These are phyloP conservation scores for Motacilla alba DNA, from an alignment of 2,113 vertebrate genomes.

Conservation along the genomic window DNA sequence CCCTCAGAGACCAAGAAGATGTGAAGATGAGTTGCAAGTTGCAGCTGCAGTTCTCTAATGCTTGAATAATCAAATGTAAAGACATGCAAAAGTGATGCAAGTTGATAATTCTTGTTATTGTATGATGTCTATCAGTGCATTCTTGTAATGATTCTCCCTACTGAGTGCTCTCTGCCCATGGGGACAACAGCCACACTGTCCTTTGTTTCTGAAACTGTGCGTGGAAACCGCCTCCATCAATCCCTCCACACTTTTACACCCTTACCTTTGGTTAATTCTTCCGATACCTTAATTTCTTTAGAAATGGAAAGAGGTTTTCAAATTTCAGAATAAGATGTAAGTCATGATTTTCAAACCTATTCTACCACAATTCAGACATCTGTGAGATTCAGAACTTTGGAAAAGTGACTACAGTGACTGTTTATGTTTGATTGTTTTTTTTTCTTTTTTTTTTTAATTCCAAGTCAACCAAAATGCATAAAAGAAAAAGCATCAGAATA, in stretches of 20 bases:
- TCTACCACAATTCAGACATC: not conserved
- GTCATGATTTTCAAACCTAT: not conserved
- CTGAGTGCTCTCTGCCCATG: not conserved
- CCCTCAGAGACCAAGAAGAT: not conserved
- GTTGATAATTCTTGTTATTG: not conserved
- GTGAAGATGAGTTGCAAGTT: not conserved
- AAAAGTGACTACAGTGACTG: not conserved
- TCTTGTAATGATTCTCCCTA: not conserved
- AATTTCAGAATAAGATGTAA: not conserved
- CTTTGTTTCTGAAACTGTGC: not conserved
- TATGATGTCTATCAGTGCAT: not conserved
- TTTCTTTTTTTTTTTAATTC: not conserved
- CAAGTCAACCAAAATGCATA: not conserved
- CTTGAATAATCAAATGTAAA: not conserved
- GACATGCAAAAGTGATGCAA: not conserved
- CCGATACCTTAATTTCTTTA: not conserved
- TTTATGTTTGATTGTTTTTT: not conserved
- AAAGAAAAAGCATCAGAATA: not conserved
- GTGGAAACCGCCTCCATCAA: not conserved
- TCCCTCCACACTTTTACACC: not conserved
- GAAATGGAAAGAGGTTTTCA: not conserved
- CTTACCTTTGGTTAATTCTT: not conserved
- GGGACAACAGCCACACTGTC: not conserved
- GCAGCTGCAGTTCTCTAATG: not conserved
- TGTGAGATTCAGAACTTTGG: not conserved